phyloP scores from a whole-genome alignment of 2,888 invertebrate species.

The Drosophila diplacantha region DNA sequence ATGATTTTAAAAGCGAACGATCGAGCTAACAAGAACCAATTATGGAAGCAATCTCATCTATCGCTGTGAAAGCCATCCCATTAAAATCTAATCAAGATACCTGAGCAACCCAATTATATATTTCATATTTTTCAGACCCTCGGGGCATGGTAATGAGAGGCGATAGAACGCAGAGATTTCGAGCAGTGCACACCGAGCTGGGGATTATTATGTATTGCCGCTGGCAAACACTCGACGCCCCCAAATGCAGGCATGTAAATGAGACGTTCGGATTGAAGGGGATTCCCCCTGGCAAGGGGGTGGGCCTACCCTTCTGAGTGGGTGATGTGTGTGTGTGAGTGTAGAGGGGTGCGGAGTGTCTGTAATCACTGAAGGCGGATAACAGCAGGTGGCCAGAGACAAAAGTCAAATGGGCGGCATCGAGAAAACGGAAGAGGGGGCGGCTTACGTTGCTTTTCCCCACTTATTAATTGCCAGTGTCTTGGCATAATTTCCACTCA shows the following conservation, averaged over 20 bases:
- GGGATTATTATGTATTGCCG: slow-evolving; percentile 62
- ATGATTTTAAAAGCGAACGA: neutral
- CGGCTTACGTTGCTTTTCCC: slow-evolving; percentile 47
- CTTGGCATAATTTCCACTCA: slow-evolving; percentile 72
- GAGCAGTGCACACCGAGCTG: slow-evolving; percentile 19
- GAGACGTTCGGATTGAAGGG: slow-evolving; percentile 36
- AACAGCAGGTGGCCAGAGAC: slow-evolving; percentile 51
- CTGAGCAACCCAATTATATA: slow-evolving; percentile 20
- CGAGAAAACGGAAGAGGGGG: neutral
- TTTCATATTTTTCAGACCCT: slow-evolving; percentile 5
- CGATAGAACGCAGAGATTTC: slow-evolving; percentile 11
- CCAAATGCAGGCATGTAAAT: slow-evolving; percentile 54
- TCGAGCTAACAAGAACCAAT: slow-evolving; percentile 1
- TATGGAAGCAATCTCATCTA: slow-evolving; percentile 8
- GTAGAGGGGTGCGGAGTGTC: slow-evolving; percentile 25
- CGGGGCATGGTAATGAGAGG: neutral
- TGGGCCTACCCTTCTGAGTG: slow-evolving; percentile 1
- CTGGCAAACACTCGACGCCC: slow-evolving; percentile 50
- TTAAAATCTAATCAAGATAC: slow-evolving; percentile 28
- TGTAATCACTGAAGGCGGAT: slow-evolving; percentile 41
- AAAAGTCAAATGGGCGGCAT: slow-evolving; percentile 21
- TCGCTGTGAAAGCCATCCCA: neutral
- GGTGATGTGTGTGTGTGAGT: neutral
- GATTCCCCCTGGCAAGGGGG: slow-evolving; percentile 7
- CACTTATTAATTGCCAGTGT: slow-evolving; percentile 72